Evolutionary conservation across 2,113 vertebrate genomes (phyloP).

Genomic region (rat (Rattus norvegicus)): GRCr8 NC_086031.1:79138501-79139000

Average conservation of each 20-base stretch:
- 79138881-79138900: neutral
- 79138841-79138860: constrained; percentile 18
- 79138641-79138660: neutral
- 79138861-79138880: neutral
- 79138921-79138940: neutral
- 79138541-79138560: neutral
- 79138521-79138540: neutral
- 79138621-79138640: neutral
- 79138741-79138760: neutral
- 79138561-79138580: neutral
- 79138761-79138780: neutral
- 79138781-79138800: neutral
- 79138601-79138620: neutral
- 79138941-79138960: neutral
- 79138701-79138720: neutral
- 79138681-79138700: neutral
- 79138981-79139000: neutral
- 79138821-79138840: neutral
- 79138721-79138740: neutral
- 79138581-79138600: neutral
- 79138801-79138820: neutral
- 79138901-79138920: neutral
- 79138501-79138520: neutral
- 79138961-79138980: neutral
- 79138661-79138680: neutral